phyloP scores from a whole-genome alignment of 2,113 vertebrate species.

The Pelobates fuscus region DNA sequence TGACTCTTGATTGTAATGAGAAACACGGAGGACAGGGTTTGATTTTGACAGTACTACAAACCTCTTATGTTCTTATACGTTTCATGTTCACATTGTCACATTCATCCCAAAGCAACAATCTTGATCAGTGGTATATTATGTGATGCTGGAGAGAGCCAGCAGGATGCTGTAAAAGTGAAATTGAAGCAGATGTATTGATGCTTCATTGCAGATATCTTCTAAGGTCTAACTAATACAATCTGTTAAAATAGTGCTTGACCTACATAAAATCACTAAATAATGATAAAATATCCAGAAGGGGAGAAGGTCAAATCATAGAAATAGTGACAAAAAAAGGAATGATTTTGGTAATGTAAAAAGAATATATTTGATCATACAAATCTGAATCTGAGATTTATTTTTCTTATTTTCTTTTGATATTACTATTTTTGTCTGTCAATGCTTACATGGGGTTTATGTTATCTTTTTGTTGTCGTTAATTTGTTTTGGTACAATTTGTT shows the following conservation, averaged over 20 bases:
- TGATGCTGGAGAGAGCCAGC: background rate
- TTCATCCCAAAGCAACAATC: background rate
- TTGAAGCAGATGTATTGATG: background rate
- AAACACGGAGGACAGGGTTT: background rate
- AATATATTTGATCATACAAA: background rate
- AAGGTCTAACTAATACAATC: background rate
- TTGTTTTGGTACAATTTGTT: no score
- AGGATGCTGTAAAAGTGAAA: background rate
- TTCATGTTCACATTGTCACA: conserved; percentile 1
- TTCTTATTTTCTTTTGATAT: background rate
- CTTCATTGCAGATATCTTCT: background rate
- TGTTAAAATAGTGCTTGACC: background rate
- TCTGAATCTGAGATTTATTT: background rate
- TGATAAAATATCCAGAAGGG: background rate
- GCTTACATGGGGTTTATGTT: background rate
- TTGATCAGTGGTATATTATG: conserved; percentile 3
- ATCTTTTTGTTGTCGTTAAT: no score
- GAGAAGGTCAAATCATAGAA: background rate
- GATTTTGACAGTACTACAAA: conserved; percentile 7
- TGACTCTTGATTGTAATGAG: conserved; percentile 21
- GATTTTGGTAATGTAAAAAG: background rate
- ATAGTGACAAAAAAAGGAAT: background rate
- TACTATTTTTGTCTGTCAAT: background rate
- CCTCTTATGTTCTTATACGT: background rate
- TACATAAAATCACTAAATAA: background rate